Conservation (phyloP, 2,113 vertebrate species). For the Halichoeres trimaculatus region DNA sequence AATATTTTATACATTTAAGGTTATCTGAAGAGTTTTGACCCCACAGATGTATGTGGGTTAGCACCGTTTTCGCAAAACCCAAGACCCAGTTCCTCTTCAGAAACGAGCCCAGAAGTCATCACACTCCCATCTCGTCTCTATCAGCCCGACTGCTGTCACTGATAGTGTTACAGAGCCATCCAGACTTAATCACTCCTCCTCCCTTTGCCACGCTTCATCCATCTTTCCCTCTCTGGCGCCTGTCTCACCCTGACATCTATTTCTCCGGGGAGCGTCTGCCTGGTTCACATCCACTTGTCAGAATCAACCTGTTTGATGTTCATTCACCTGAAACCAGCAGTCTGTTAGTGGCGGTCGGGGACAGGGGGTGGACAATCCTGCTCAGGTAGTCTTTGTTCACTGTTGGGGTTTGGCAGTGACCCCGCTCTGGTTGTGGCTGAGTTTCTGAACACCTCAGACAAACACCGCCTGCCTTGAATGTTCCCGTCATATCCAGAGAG, state of each 20-base stretch:
- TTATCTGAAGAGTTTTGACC: too few species aligned
- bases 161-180: background rate
- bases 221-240: background rate
- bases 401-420: conserved; percentile 10
- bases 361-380: conserved; percentile 35
- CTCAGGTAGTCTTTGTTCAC: conserved; percentile 1
- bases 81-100: background rate
- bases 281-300: conserved; percentile 15
- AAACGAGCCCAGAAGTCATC: background rate
- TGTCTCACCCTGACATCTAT: conserved; percentile 27
- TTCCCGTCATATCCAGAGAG: background rate
- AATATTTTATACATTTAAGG: too few species aligned
- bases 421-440: conserved; percentile 3
- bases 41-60: background rate
- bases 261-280: conserved; percentile 20
- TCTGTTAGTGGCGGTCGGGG: conserved; percentile 20
- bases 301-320: conserved; percentile 48
- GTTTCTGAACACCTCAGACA: conserved; percentile 3
- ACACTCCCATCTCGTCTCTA: background rate
- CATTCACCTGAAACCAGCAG: conserved; percentile 24
- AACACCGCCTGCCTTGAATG: background rate
- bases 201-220: background rate
- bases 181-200: background rate
- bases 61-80: background rate
- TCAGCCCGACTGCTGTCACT: background rate